Conservation (phyloP, 53 echinoderm and acorn worm genomes). For the Paelopatides confundens region DNA sequence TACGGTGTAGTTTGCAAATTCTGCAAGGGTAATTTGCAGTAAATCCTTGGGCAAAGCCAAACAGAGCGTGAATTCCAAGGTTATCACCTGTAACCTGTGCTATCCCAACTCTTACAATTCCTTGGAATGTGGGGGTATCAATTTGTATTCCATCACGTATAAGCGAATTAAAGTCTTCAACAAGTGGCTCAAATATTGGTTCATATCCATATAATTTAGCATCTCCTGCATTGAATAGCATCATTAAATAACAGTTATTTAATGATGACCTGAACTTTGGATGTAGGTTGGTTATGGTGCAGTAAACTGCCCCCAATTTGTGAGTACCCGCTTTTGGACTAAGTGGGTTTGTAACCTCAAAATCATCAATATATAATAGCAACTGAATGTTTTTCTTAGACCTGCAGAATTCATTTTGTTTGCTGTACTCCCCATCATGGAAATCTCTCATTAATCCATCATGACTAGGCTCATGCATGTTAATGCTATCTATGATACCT, state of each 20-base stretch:
- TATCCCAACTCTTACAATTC: conserved; percentile 6
- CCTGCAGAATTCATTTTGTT: not conserved
- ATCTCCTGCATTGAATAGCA: conserved; percentile 51
- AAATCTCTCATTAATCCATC: conserved; percentile 49
- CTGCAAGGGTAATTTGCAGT: conserved; percentile 37
- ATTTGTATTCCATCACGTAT: conserved; percentile 5
- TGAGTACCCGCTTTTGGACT: conserved; percentile 30
- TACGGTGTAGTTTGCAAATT: not conserved
- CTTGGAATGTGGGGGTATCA: conserved; percentile 38
- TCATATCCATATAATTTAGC: conserved; percentile 55
- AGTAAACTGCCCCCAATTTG: conserved; percentile 58
- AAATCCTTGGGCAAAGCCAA: conserved; percentile 62
- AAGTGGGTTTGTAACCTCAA: conserved; percentile 28
- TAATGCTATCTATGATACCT: not conserved
- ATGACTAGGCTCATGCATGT: not conserved
- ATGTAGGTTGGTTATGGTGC: conserved; percentile 51
- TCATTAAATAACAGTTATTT: conserved; percentile 41
- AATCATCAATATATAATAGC: conserved; percentile 26
- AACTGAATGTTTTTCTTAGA: not conserved
- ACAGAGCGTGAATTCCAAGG: conserved; percentile 53
- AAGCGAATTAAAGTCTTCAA: conserved; percentile 26
- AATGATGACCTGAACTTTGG: conserved; percentile 57
- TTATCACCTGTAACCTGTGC: conserved; percentile 60
- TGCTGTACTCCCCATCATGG: conserved; percentile 35
- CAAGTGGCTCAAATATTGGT: conserved; percentile 34